Evolutionary conservation across 2,797 vertebrate species (phyloP).

Genomic region (Chaenodraco wilsoni): DNA sequence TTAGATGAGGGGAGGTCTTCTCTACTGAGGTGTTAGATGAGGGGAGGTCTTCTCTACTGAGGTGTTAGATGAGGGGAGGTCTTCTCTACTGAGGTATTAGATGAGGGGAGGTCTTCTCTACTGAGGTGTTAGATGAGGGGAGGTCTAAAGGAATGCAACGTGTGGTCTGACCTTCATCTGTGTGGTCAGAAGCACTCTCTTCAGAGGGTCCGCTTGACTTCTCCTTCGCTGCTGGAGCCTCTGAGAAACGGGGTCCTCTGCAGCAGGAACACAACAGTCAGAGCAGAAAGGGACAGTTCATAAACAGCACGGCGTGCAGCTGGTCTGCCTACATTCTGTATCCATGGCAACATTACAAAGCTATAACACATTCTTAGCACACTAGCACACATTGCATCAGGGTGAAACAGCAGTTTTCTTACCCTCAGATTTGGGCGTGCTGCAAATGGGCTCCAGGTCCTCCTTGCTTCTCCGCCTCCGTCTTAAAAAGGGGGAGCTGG

Average conservation of each 20-base stretch:
- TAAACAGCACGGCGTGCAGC: not conserved
- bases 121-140: not conserved
- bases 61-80: not conserved
- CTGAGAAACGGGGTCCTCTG: slow-evolving; percentile 82
- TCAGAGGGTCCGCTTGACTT: slow-evolving; percentile 83
- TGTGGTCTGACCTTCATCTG: slow-evolving; percentile 90
- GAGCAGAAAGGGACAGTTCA: not conserved
- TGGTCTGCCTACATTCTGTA: not conserved
- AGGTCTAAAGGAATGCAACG: not conserved
- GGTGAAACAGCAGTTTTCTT: slow-evolving; percentile 34
- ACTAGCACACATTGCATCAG: not conserved
- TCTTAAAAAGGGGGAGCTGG: slow-evolving; percentile 88
- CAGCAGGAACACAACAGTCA: slow-evolving; percentile 11
- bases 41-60: not conserved
- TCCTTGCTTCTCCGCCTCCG: slow-evolving; percentile 68
- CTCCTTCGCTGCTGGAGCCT: slow-evolving; percentile 86
- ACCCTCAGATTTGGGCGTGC: slow-evolving; percentile 89
- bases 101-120: not conserved
- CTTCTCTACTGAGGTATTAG: not conserved
- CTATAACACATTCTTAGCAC: not conserved
- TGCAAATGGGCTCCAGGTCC: slow-evolving; percentile 80
- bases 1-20: not conserved
- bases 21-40: not conserved
- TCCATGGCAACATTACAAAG: not conserved
- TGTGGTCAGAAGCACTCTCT: slow-evolving; percentile 90